These are phyloP conservation scores for Drosophila pullipes DNA, from an alignment of 2,888 invertebrate species.

Conservation along the genomic window DNA sequence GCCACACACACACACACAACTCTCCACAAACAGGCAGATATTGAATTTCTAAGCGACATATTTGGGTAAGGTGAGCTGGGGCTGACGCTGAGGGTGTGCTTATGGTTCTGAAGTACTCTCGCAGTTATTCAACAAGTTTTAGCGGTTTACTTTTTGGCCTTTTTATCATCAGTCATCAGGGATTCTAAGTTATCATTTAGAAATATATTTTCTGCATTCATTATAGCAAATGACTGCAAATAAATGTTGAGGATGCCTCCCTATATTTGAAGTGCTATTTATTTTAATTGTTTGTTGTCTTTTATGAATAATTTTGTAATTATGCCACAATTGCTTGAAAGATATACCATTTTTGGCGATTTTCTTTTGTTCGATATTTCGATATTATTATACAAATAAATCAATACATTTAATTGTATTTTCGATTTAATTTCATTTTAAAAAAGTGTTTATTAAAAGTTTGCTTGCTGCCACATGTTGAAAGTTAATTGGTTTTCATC, in stretches of 20 bases:
- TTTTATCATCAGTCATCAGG: not conserved
- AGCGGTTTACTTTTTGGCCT: conserved; percentile 10
- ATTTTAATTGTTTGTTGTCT: conserved; percentile 21
- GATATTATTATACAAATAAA: not conserved
- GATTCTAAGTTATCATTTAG: not conserved
- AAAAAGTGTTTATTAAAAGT: not conserved
- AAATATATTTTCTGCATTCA: not conserved
- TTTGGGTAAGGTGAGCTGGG: conserved; percentile 10
- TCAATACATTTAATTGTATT: not conserved
- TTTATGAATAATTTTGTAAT: not conserved
- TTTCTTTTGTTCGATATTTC: not conserved
- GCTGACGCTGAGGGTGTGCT: not conserved
- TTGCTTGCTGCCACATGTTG: conserved; percentile 1
- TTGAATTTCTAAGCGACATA: conserved; percentile 60
- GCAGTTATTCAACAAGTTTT: conserved; percentile 65
- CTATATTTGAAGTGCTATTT: conserved; percentile 13
- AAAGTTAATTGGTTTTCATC: conserved; percentile 5
- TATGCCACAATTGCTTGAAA: not conserved
- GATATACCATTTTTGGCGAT: not conserved
- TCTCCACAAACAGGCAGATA: conserved; percentile 35
- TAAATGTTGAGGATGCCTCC: not conserved
- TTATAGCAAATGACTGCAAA: conserved; percentile 1
- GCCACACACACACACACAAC: conserved; percentile 11
- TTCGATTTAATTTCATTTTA: not conserved
- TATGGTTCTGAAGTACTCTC: conserved; percentile 5